Base-by-base conservation (phyloP, 1,140 invertebrate genomes). In the Drosophila arizonae region DNA sequence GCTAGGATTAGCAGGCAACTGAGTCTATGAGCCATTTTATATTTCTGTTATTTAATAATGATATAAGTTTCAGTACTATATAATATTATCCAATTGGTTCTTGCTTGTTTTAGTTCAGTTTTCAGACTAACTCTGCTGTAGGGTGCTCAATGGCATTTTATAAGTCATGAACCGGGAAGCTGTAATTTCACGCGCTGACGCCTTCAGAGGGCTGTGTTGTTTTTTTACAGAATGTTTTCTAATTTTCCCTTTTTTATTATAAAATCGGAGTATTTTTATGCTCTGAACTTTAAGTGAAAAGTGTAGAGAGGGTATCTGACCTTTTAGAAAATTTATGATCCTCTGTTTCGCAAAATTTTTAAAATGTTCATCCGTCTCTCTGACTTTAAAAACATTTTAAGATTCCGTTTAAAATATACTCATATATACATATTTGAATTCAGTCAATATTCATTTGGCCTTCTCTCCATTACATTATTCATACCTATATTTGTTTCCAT, bases 171-270 rank as follows among this genome's bases (percentile, higher is more conserved):
- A 39, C 26, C 55, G 51, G 15, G 43, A 45, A 52, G 50, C 36
- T 50, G 55, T 71, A 88, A 88, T 88, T 88, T 88, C 72, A 77
- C 77, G 84, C 73, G 62, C 72, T 63, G 80, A 15, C 81, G 76
- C 46, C 58, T 45, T 13, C 68, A 62, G 76, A 72, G 72, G 51
- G 63, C 21, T 65, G 54, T 45, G n/a, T 33, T 50, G 15, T 51
- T 54, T 62, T 62, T 51, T 30, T n/a, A 41, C 9, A 26, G 50
- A 63, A 46, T 39, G 36, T 73, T 69, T 51, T 50, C 28, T 54
- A 33, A n/a, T 51, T 5, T 26, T 39, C 4, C 3, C 36, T 11
- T 4, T 39, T 39, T 36, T 36, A 10, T 36, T 36, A 9, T 36
- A 2, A 36, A 36, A 8, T 36, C 9, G 0, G 9, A 10, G 2